Conservation (phyloP, 2,797 vertebrate genomes). For the Philypnodon macrostomus region DNA sequence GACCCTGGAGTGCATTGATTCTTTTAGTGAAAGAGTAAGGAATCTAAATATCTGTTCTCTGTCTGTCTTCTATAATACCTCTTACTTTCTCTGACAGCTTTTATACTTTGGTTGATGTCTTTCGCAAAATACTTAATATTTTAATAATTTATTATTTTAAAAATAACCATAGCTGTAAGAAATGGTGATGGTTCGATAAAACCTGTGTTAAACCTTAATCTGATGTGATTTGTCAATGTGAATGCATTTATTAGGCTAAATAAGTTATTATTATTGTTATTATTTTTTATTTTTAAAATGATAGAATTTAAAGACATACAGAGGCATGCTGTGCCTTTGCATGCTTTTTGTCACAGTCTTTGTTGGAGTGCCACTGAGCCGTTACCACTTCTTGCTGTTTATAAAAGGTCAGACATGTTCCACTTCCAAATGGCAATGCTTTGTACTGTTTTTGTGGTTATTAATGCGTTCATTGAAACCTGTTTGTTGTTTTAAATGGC, state of each 20-base stretch:
- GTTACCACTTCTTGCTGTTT: slow-evolving; percentile 1
- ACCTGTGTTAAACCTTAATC: no score
- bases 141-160: neutral
- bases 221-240: no score
- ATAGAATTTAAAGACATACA: no score
- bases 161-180: no score
- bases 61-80: neutral
- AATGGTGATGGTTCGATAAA: no score
- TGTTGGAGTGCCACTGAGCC: neutral
- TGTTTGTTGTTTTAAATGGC: slow-evolving; percentile 7
- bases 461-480: slow-evolving; percentile 1
- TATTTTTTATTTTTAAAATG: no score
- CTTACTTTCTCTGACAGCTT: neutral
- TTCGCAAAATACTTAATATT: neutral
- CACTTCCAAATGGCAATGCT: neutral
- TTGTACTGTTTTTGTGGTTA: slow-evolving; percentile 1
- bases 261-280: no score
- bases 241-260: no score
- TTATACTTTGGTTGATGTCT: neutral
- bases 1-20: neutral
- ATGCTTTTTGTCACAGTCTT: neutral
- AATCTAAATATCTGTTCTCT: slow-evolving; percentile 7
- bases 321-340: neutral
- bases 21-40: slow-evolving; percentile 8
- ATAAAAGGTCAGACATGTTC: slow-evolving; percentile 11